phyloP scores from a whole-genome alignment of 2,888 invertebrate species.

The Chorisops tibialis region DNA sequence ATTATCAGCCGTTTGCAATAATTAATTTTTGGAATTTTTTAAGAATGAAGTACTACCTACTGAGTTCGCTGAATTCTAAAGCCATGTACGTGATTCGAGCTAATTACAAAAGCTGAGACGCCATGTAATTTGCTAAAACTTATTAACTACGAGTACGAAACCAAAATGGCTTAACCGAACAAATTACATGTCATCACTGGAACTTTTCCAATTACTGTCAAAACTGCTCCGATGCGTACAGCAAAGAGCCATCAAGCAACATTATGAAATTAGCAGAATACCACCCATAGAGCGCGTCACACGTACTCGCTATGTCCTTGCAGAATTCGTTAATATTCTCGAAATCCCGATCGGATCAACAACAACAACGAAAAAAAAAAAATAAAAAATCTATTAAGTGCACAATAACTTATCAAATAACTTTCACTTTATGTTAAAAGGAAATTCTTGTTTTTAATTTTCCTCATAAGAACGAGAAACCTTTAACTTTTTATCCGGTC shows the following conservation, averaged over 20 bases:
- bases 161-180: background rate
- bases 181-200: conserved; percentile 6
- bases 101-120: no score
- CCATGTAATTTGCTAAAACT: no score
- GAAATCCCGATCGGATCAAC: background rate
- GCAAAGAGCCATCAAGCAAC: background rate
- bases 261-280: conserved; percentile 1
- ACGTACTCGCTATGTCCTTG: no score
- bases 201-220: conserved; percentile 8
- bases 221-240: background rate
- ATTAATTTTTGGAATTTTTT: no score
- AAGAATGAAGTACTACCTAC: no score
- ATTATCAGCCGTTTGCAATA: no score
- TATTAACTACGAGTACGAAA: no score
- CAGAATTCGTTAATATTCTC: background rate
- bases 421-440: conserved; percentile 10
- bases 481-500: background rate
- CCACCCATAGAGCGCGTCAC: background rate
- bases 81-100: no score
- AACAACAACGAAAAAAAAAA: background rate
- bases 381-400: conserved; percentile 1
- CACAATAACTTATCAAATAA: conserved; percentile 3
- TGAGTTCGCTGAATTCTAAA: no score
- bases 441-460: conserved; percentile 18
- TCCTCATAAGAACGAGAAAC: background rate